Evolutionary conservation across 2,797 vertebrate genomes (phyloP).

Genomic region (Melanotaenia maccullochi): DNA sequence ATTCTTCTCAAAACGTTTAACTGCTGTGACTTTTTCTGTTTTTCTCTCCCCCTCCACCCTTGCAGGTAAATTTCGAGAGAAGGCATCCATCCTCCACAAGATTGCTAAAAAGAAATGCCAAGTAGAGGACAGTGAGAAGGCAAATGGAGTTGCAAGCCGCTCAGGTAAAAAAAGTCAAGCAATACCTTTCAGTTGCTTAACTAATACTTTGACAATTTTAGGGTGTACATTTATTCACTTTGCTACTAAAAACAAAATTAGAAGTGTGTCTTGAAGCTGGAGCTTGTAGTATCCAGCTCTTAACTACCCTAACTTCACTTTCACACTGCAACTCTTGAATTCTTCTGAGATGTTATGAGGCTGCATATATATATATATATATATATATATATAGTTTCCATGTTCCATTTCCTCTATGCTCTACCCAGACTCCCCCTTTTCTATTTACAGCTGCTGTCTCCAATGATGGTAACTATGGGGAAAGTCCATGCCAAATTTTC

Average conservation of each 20-base stretch:
- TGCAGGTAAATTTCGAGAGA: conserved; percentile 97
- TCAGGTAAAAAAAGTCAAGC: conserved; percentile 78
- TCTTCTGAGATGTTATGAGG: neutral
- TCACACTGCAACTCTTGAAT: neutral
- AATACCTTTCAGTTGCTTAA: neutral
- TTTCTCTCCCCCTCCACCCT: conserved; percentile 9
- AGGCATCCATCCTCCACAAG: conserved; percentile 97
- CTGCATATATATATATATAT: neutral
- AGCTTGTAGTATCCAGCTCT: neutral
- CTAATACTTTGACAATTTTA: neutral
- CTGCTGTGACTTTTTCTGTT: conserved; percentile 37
- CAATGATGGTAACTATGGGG: neutral
- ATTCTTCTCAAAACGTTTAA: conserved; percentile 21
- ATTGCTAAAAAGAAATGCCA: conserved; percentile 99
- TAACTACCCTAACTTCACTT: neutral
- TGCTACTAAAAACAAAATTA: neutral
- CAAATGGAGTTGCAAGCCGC: conserved; percentile 90
- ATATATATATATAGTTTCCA: neutral
- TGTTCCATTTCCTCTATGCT: neutral
- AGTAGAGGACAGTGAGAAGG: conserved; percentile 93
- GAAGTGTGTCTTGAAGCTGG: neutral
- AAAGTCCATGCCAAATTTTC: neutral
- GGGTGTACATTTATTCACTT: neutral
- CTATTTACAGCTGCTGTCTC: neutral
- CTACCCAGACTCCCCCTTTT: neutral